Percentiles rank a stretch among this genome's conserved stretches.
Conservation (phyloP, 2,113 vertebrate species). For the Daboia siamensis region DNA sequence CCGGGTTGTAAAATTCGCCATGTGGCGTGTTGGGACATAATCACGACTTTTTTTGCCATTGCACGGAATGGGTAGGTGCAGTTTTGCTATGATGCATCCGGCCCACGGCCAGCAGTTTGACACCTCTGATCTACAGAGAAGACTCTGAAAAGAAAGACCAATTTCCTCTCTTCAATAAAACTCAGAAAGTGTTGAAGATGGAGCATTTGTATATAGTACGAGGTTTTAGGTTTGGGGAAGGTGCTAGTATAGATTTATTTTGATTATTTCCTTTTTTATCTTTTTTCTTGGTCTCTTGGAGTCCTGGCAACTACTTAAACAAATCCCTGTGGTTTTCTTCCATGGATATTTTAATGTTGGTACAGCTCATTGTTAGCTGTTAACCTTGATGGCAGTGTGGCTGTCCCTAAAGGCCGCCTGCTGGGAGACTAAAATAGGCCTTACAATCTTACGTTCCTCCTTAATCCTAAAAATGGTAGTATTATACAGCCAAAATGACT, state of each 20-base stretch:
- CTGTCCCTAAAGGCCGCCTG: not conserved
- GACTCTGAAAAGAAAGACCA: not conserved
- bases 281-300: not conserved
- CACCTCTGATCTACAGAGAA: not conserved
- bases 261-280: not conserved
- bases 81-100: too few relatives aligned
- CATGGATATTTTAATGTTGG: not conserved
- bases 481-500: not conserved
- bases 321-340: not conserved
- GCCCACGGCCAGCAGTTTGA: too few relatives aligned
- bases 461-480: not conserved
- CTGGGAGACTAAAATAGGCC: not conserved
- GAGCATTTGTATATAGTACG: not conserved
- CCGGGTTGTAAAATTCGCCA: too few relatives aligned
- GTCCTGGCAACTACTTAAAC: not conserved
- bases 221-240: not conserved
- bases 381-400: not conserved
- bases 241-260: not conserved
- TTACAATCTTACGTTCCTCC: not conserved
- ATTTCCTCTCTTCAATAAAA: not conserved
- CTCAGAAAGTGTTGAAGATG: not conserved
- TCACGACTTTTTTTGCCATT: too few relatives aligned
- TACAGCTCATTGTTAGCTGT: not conserved
- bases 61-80: too few relatives aligned
- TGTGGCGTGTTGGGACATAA: too few relatives aligned